Evolutionary conservation across 2,113 vertebrate species (phyloP).

Genomic region (rat (Rattus norvegicus)): GRCr8 NC_086019.1:147359001-147359500

Average conservation of each 20-base stretch:
- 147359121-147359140: not conserved
- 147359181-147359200: too few species aligned
- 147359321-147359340: not conserved
- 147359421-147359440: not conserved
- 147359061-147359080: not conserved
- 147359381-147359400: not conserved
- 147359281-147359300: not conserved
- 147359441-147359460: not conserved
- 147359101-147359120: not conserved
- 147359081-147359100: rapidly evolving
- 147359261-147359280: not conserved
- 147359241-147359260: not conserved
- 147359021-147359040: not conserved
- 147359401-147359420: not conserved
- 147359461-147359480: not conserved
- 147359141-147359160: not conserved
- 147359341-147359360: not conserved
- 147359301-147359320: not conserved
- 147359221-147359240: rapidly evolving
- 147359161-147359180: not conserved
- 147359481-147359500: too few species aligned
- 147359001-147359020: not conserved
- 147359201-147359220: not conserved
- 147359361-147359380: not conserved
- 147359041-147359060: not conserved